Evolutionary conservation across 2,113 vertebrate genomes (phyloP).

Genomic region (Orcinus orca): DNA sequence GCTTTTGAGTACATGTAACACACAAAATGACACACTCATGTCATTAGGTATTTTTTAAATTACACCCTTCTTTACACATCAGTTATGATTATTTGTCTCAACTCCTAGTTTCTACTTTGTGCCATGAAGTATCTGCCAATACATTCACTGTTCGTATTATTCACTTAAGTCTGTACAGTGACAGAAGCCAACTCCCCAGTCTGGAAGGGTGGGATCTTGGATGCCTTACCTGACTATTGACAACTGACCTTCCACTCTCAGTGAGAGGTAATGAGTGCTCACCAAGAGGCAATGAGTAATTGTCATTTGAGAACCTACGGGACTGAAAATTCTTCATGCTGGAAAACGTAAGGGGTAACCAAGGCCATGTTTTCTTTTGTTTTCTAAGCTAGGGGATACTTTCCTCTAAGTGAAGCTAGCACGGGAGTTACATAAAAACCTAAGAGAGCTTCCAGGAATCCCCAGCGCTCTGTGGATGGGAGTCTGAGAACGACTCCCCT

Average conservation of each 20-base stretch:
- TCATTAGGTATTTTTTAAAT: neutral
- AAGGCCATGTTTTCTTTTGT: neutral
- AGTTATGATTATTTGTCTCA: neutral
- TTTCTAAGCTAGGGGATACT: neutral
- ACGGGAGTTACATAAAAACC: neutral
- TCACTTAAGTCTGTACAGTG: neutral
- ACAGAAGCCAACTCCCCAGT: neutral
- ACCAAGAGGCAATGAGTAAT: neutral
- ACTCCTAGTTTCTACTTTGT: neutral
- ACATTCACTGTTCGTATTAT: neutral
- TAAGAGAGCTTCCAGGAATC: neutral
- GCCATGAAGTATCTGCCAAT: neutral
- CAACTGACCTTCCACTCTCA: neutral
- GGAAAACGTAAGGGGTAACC: neutral
- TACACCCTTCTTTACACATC: neutral
- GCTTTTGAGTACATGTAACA: neutral
- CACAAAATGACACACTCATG: neutral
- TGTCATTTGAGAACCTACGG: neutral
- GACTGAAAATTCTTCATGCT: neutral
- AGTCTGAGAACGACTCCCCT: neutral
- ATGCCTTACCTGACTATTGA: neutral
- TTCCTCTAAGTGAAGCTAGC: neutral
- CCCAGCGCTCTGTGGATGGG: rapidly evolving
- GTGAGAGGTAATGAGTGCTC: neutral
- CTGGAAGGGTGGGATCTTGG: neutral